Percentiles rank a stretch among this genome's conserved stretches.
phyloP scores from a whole-genome alignment of 2,797 vertebrate species.

The Alauda arvensis region DNA sequence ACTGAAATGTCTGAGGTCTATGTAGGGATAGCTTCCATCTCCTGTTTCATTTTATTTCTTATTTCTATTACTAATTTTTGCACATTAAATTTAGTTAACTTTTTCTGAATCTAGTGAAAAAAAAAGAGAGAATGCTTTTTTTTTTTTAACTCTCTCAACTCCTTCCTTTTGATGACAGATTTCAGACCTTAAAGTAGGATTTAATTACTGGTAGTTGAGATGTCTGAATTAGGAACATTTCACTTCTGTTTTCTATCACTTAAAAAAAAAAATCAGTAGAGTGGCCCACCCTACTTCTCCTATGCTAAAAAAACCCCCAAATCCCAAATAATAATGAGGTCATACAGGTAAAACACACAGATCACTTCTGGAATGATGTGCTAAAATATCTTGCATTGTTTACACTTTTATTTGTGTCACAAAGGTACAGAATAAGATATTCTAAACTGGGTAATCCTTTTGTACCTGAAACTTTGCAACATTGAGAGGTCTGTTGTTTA shows the following conservation, averaged over 20 bases:
- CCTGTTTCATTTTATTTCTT: neutral
- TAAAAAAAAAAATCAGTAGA: neutral
- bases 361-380: neutral
- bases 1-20: neutral
- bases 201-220: neutral
- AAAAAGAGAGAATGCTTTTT: neutral
- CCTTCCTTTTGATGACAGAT: neutral
- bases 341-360: neutral
- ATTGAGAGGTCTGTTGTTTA: neutral
- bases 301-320: neutral
- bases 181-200: neutral
- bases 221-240: neutral
- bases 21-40: accelerated
- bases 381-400: neutral
- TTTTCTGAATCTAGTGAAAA: neutral
- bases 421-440: neutral
- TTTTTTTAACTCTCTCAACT: neutral
- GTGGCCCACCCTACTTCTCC: neutral
- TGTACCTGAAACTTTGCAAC: neutral
- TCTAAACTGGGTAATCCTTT: neutral
- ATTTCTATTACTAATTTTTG: neutral
- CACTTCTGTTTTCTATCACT: neutral
- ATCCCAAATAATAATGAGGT: neutral
- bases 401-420: neutral
- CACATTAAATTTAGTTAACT: neutral